phyloP scores from a whole-genome alignment of 2,113 vertebrate species.

The Lagopus leucura region DNA sequence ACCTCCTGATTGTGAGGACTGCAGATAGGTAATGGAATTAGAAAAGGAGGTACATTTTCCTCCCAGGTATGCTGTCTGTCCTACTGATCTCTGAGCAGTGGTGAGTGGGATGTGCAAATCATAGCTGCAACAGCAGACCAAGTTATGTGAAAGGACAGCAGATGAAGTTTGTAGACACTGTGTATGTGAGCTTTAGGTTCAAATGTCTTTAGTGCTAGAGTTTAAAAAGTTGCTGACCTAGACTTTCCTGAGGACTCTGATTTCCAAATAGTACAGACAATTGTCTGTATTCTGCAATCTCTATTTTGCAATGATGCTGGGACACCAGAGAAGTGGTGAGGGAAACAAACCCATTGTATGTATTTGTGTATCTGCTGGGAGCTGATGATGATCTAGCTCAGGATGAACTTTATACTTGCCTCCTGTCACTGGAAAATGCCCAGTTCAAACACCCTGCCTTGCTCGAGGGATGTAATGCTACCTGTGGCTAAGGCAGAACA shows the following conservation, averaged over 20 bases:
- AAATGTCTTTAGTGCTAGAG: not conserved
- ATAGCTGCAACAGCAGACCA: not conserved
- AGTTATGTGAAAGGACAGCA: not conserved
- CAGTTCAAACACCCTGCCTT: not conserved
- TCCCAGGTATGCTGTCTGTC: not conserved
- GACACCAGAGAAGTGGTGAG: not conserved
- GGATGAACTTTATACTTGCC: not conserved
- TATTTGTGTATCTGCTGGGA: not conserved
- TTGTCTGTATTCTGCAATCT: slow-evolving; percentile 47
- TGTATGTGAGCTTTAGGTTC: not conserved
- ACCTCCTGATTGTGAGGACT: not conserved
- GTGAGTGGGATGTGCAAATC: not conserved
- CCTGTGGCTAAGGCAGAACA: not conserved
- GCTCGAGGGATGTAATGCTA: not conserved
- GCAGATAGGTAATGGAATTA: not conserved
- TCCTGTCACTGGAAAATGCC: not conserved
- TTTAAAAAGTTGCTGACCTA: slow-evolving; percentile 53
- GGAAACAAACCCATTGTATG: not conserved
- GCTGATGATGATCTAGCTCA: not conserved
- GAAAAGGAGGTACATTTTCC: not conserved
- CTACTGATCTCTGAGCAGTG: not conserved
- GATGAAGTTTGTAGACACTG: not conserved
- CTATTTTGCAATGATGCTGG: slow-evolving; percentile 34
- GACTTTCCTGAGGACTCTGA: not conserved
- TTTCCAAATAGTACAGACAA: slow-evolving; percentile 56